Evolutionary conservation across 2,113 vertebrate species (phyloP), one percentile per base, ranked within the genome.

Genomic region (Pelecanus crispus): DNA sequence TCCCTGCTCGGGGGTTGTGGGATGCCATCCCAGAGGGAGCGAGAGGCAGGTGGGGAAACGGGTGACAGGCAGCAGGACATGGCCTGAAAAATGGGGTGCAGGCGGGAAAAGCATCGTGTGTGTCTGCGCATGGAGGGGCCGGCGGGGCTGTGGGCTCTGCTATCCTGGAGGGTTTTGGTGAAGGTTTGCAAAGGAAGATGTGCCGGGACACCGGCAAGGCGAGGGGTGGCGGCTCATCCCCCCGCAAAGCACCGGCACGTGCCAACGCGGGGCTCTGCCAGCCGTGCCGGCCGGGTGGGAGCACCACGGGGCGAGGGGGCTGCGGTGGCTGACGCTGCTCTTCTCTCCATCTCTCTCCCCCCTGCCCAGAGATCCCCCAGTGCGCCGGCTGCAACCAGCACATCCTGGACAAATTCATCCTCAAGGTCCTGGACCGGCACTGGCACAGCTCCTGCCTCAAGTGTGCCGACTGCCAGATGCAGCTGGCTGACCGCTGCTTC

Each of bases 361-460:
- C 21, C 26, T 25, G 49, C 20, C 42, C 98, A 99, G 99, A 99
- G 98, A 99, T 99, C 80, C 99, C 99, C 62, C 99, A 99, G 98
- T 99, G 99, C 29, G 99, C 99, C 15, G 99, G 99, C 96, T 99
- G 99, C 97, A 99, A 98, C 96, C 99, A 99, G 96, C 99, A 99
- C 94, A 99, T 99, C 98, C 93, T 99, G 98, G 99, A 99, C 98
- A 99, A 98, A 97, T 99, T 99, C 98, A 99, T 99, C 98, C 98
- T 99, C 97, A 99, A 99, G 98, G 99, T 99, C 72, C 98, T 99
- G 98, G 99, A 99, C 98, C 98, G 99, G 63, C 99, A 99, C 97
- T 99, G 99, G 99, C 99, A 99, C 98, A 99, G 99, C 88, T 99
- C 99, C 97, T 99, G 99, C 98, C 99, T 99, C 96, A 99, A 99